Base-by-base conservation (phyloP, 2,797 vertebrate species). In the Gobionotothen gibberifrons region DNA sequence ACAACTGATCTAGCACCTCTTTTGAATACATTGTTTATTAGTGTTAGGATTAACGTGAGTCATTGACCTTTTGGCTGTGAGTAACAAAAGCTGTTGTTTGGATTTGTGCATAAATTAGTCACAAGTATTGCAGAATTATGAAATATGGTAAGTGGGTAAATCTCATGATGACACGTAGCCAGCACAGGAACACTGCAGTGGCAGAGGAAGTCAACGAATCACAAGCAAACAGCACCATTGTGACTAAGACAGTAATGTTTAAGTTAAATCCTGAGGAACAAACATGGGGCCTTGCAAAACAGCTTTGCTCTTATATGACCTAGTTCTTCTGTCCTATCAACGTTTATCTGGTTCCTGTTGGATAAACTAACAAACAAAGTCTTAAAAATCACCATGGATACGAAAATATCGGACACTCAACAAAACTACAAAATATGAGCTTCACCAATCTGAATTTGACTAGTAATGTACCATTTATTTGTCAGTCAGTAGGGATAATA, bases 121-220 rank as follows among this genome's bases (percentile, higher is more conserved):
- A 63, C 39, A 69, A 42, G 51, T 0, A 32, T 52, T 4, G 39
- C 21, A 52, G 48, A 43, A 44, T 72, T 0, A 43, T 19, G 26
- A 26, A 40, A 53, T 42, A 15, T 17, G 16, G 48, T 17, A 42
- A 52, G 15, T 60, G 21, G 46, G 32, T 52, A 22, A 0, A 47
- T 47, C 29, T 40, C 9, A 49, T 17, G 22, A 56, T 56, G 36
- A 42, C 32, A 15, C n/a, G 15, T 13, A 42, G 1, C 46, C 67
- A 49, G 47, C 29, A 66, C 15, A 46, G 26, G 64, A 48, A 56
- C 52, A 48, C 36, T 57, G 52, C 59, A 47, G 4, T 11, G 22
- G 9, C 29, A 61, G 56, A 67, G 49, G 15, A 21, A 46, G 58
- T 19, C 9, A 16, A 13, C 15, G 17, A 65, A 43, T 65, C 14